phyloP scores from a whole-genome alignment of 2,888 invertebrate species.

The Criorhina ranunculi region DNA sequence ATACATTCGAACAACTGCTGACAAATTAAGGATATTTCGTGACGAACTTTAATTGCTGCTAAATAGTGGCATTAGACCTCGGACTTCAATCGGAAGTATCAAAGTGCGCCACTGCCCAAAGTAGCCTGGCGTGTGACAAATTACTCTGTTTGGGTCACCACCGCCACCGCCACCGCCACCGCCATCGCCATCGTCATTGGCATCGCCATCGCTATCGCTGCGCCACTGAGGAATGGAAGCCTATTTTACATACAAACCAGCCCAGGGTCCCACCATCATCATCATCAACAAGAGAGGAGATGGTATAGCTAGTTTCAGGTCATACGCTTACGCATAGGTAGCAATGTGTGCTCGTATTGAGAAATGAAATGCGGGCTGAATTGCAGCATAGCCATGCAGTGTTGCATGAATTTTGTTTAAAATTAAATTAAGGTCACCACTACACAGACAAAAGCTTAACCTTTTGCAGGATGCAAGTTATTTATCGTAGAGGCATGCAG shows the following conservation, averaged over 20 bases:
- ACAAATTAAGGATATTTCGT: constrained; percentile 74
- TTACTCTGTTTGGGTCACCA: constrained; percentile 21
- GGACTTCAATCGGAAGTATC: constrained; percentile 6
- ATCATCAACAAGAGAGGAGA: background rate
- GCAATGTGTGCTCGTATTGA: constrained; percentile 3
- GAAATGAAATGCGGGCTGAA: constrained; percentile 18
- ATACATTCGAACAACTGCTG: constrained; percentile 27
- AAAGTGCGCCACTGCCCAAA: constrained; percentile 21
- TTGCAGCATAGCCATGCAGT: constrained; percentile 28
- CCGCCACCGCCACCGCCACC: too few relatives aligned
- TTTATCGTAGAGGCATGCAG: background rate
- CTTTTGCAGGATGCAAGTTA: constrained; percentile 27
- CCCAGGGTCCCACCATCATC: background rate
- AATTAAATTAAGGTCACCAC: constrained; percentile 65
- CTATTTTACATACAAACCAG: constrained; percentile 3
- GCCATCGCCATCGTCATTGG: too few relatives aligned
- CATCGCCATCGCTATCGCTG: too few relatives aligned
- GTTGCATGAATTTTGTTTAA: constrained; percentile 58
- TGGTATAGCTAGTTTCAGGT: background rate
- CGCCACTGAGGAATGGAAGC: background rate
- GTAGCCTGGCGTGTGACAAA: constrained; percentile 50
- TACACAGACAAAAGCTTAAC: constrained; percentile 16
- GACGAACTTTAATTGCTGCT: constrained; percentile 73
- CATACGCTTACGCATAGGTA: background rate
- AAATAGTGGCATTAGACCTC: constrained; percentile 54